Conservation (phyloP, 1,140 invertebrate species). For the Caenorhabditis remanei region DNA sequence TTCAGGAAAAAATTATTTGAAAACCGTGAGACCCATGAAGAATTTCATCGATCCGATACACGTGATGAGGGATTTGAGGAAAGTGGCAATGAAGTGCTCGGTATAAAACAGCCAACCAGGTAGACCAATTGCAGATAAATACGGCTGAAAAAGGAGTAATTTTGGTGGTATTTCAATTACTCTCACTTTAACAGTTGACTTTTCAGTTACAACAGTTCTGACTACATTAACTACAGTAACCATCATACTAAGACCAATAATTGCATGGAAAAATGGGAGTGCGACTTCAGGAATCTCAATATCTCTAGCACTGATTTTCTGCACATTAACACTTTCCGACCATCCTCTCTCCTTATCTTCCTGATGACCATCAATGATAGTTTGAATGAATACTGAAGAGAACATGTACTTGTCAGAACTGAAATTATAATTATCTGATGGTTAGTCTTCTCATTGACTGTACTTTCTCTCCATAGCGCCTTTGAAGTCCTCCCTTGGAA, state of each 20-base stretch:
- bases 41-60: constrained; percentile 47
- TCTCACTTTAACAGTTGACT: not conserved
- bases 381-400: not conserved
- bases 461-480: not conserved
- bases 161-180: no score
- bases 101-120: constrained; percentile 37
- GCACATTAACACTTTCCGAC: not conserved
- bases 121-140: constrained; percentile 54
- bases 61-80: constrained; percentile 53
- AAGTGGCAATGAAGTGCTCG: constrained; percentile 59
- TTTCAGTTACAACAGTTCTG: not conserved
- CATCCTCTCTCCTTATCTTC: not conserved
- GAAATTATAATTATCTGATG: not conserved
- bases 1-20: not conserved
- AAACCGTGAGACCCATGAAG: constrained; percentile 33
- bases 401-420: not conserved
- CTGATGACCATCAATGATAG: not conserved
- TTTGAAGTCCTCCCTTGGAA: not conserved
- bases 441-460: not conserved
- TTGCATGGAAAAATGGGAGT: not conserved
- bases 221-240: not conserved
- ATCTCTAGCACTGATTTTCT: not conserved
- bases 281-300: not conserved
- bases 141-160: constrained; percentile 19
- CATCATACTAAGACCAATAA: not conserved